These are phyloP conservation scores for Brachymystax lenok DNA, from an alignment of 2,797 vertebrate genomes.

Conservation along the genomic window DNA sequence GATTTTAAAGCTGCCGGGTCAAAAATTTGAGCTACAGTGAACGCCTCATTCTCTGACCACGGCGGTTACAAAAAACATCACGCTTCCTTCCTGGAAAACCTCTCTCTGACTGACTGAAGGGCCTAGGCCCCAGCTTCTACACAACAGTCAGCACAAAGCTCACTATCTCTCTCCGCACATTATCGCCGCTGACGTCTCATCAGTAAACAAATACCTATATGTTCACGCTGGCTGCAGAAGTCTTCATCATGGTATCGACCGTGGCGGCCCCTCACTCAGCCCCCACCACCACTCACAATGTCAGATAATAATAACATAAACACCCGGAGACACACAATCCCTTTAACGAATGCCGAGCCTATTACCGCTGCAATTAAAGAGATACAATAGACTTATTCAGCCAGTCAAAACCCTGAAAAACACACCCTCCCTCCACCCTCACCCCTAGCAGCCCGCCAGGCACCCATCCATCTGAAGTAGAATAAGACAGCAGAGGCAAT, in stretches of 20 bases:
- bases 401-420: not conserved
- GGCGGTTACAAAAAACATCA: not conserved
- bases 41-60: not conserved
- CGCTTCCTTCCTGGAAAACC: not conserved
- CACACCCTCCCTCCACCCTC: not conserved
- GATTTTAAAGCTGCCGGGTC: too few relatives aligned
- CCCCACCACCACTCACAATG: constrained; percentile 9
- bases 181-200: not conserved
- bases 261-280: not conserved
- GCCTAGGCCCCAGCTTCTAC: not conserved
- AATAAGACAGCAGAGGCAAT: constrained; percentile 21
- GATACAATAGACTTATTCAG: constrained; percentile 45
- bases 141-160: not conserved
- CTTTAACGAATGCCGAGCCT: constrained; percentile 32
- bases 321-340: constrained; percentile 4
- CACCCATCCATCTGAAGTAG: not conserved
- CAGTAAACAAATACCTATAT: not conserved
- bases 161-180: not conserved
- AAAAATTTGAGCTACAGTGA: too few relatives aligned
- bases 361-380: constrained; percentile 46
- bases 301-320: constrained; percentile 29
- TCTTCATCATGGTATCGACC: constrained; percentile 19
- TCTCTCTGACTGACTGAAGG: not conserved
- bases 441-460: not conserved
- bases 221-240: constrained; percentile 5